A percentile compares a stretch with the other conserved stretches of the same genome.
Conservation (phyloP, 1,140 invertebrate genomes). For the Mesaphorura yosii region DNA sequence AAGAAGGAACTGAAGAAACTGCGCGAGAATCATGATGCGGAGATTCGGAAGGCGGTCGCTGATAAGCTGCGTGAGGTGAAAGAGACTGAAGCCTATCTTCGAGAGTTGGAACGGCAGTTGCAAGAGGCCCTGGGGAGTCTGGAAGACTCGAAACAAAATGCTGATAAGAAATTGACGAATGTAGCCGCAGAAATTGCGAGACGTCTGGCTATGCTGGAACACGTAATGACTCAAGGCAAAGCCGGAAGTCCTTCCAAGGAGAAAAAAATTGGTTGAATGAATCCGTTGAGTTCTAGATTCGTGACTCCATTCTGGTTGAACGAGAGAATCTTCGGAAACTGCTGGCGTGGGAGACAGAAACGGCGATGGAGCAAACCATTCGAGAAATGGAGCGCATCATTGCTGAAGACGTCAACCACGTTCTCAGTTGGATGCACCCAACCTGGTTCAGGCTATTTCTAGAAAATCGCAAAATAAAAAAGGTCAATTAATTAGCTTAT, state of each 20-base stretch:
- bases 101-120: slow-evolving; percentile 14
- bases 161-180: slow-evolving; percentile 11
- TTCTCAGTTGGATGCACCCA: slow-evolving; percentile 22
- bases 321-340: slow-evolving; percentile 19
- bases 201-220: slow-evolving; percentile 10
- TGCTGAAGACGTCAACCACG: slow-evolving; percentile 20
- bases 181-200: slow-evolving; percentile 21
- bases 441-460: slow-evolving; percentile 25
- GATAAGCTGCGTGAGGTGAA: slow-evolving; percentile 20
- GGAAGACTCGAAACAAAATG: slow-evolving; percentile 20
- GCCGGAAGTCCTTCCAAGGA: neutral
- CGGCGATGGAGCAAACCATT: slow-evolving; percentile 20
- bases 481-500: slow-evolving; percentile 2
- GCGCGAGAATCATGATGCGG: slow-evolving; percentile 19
- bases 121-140: slow-evolving; percentile 13
- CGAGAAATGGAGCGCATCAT: slow-evolving; percentile 26
- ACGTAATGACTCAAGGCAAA: slow-evolving; percentile 1
- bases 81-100: slow-evolving; percentile 14
- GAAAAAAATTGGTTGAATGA: too few relatives aligned
- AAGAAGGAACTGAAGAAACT: slow-evolving; percentile 15
- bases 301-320: slow-evolving; percentile 18
- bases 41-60: slow-evolving; percentile 16
- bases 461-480: slow-evolving; percentile 20
- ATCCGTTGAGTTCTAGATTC: slow-evolving; percentile 17
- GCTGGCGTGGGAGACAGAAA: slow-evolving; percentile 21